Conservation (phyloP, 2,888 invertebrate genomes). For the Tiliacea aurago region DNA sequence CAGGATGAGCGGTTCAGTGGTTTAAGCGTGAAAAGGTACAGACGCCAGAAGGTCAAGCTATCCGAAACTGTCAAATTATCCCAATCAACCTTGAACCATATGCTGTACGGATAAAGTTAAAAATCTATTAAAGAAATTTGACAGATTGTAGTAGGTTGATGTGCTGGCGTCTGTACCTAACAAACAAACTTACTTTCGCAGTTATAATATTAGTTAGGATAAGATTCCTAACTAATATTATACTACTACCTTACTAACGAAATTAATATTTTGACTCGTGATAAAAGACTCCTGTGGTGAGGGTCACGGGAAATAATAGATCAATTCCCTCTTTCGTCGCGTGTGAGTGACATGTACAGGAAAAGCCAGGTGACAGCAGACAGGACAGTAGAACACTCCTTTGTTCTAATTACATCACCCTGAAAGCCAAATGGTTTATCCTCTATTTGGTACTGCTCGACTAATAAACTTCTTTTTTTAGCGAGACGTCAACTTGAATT, state of each 20-base stretch:
- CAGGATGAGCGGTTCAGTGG: too few relatives aligned
- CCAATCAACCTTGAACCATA: too few relatives aligned
- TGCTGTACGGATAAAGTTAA: too few relatives aligned
- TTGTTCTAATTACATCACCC: background rate
- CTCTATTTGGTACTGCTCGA: background rate
- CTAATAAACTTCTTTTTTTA: background rate
- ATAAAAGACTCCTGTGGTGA: background rate
- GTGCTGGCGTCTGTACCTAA: too few relatives aligned
- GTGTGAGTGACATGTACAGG: constrained; percentile 12
- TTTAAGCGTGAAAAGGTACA: too few relatives aligned
- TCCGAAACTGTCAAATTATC: too few relatives aligned
- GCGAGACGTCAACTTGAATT: background rate
- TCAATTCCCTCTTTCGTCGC: background rate
- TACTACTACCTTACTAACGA: background rate
- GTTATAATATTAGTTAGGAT: too few relatives aligned
- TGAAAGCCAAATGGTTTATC: background rate
- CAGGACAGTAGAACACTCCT: background rate
- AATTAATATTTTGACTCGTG: constrained; percentile 1
- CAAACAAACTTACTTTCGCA: too few relatives aligned
- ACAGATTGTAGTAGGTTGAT: too few relatives aligned
- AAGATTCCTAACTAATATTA: too few relatives aligned
- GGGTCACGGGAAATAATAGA: constrained; percentile 12
- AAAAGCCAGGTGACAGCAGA: background rate
- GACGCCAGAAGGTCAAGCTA: too few relatives aligned
- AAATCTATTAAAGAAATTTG: too few relatives aligned